phyloP scores from a whole-genome alignment of 2,113 vertebrate species.

The Miniopterus natalensis region DNA sequence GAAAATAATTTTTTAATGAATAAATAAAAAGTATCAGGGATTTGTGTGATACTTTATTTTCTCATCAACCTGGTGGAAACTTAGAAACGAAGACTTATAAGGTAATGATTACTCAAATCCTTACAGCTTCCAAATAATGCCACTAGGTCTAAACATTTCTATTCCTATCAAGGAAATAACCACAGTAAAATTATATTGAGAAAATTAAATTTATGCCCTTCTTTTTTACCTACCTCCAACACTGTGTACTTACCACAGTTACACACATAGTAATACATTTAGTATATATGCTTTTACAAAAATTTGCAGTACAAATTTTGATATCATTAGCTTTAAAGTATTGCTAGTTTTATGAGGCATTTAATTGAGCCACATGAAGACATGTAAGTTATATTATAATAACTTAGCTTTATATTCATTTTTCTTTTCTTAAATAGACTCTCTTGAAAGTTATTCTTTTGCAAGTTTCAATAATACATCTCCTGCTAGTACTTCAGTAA shows the following conservation, averaged over 20 bases:
- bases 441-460: conserved; percentile 3
- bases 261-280: neutral
- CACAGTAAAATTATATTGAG: neutral
- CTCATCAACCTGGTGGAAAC: neutral
- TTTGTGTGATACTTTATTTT: conserved; percentile 7
- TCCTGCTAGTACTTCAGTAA: conserved; percentile 16
- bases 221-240: neutral
- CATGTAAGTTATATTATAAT: neutral
- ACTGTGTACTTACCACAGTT: neutral
- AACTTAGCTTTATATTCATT: neutral
- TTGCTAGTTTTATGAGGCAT: neutral
- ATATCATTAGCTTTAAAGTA: neutral
- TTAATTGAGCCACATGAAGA: neutral
- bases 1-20: neutral
- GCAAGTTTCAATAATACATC: neutral
- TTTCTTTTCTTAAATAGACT: neutral
- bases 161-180: neutral
- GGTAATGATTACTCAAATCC: neutral
- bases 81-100: neutral
- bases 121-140: neutral
- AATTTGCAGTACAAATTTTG: neutral
- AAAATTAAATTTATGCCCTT: neutral
- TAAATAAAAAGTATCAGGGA: neutral
- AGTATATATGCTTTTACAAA: neutral
- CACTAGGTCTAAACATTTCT: neutral